phyloP scores from a whole-genome alignment of 2,888 invertebrate species.

The Apodemia duryi region DNA sequence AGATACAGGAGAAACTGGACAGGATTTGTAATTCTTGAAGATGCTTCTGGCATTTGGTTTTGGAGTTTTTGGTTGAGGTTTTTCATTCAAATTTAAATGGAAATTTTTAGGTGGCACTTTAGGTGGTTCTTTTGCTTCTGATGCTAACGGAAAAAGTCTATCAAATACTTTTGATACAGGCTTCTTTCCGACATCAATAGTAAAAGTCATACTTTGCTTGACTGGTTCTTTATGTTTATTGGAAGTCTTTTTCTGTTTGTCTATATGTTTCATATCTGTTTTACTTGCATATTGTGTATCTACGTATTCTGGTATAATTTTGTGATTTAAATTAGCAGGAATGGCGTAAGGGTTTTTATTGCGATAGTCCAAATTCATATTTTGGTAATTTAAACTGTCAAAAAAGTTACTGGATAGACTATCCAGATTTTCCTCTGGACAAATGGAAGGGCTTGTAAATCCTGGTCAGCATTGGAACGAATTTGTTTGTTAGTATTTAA shows the following conservation, averaged over 20 bases:
- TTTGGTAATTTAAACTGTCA: conserved; percentile 66
- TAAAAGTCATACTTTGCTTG: conserved; percentile 54
- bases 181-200: conserved; percentile 56
- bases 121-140: conserved; percentile 46
- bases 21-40: conserved; percentile 85
- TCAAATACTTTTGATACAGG: conserved; percentile 66
- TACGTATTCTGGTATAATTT: conserved; percentile 54
- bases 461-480: conserved; percentile 60
- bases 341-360: conserved; percentile 75
- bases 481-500: conserved; percentile 27
- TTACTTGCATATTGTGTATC: conserved; percentile 49
- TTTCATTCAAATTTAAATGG: conserved; percentile 59
- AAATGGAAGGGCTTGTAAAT: conserved; percentile 43
- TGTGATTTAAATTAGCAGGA: conserved; percentile 70
- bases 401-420: conserved; percentile 65
- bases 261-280: conserved; percentile 43
- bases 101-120: conserved; percentile 61
- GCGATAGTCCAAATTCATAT: conserved; percentile 52
- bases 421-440: conserved; percentile 62
- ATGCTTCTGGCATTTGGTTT: conserved; percentile 74
- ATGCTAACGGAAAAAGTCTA: conserved; percentile 55
- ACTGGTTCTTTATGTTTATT: conserved; percentile 53
- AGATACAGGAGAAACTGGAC: conserved; percentile 90
- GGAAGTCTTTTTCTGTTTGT: conserved; percentile 40
- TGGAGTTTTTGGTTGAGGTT: conserved; percentile 50